Percentiles rank a stretch among this genome's conserved stretches.
These are phyloP conservation scores for Trinorchestia longiramus DNA, from an alignment of 1,140 invertebrate genomes.

Conservation along the genomic window DNA sequence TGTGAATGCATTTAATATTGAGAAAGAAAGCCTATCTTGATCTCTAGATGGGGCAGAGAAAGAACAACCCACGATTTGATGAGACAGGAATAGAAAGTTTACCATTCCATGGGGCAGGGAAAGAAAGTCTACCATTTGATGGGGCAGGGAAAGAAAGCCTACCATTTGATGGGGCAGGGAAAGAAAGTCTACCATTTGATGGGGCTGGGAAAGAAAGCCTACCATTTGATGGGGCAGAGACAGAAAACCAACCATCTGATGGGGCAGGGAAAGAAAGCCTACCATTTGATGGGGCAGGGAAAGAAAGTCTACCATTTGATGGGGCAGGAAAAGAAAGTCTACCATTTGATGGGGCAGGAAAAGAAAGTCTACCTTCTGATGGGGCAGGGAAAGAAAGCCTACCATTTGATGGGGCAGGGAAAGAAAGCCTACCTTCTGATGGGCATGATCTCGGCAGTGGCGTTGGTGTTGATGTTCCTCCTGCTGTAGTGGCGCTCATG, in stretches of 20 bases:
- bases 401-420: background rate
- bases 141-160: no score
- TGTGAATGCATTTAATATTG: no score
- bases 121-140: no score
- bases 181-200: background rate
- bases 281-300: background rate
- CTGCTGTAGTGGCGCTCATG: slow-evolving; percentile 40
- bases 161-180: no score
- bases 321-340: background rate
- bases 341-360: background rate
- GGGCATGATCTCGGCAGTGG: background rate
- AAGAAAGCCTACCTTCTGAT: background rate
- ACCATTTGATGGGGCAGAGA: background rate
- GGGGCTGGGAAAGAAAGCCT: background rate
- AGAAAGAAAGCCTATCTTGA: no score
- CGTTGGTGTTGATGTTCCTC: background rate
- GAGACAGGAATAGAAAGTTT: no score
- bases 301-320: background rate
- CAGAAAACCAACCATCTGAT: background rate
- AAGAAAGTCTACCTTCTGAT: background rate
- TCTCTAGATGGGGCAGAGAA: no score
- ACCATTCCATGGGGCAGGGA: no score
- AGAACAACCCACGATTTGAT: no score
- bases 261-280: background rate
- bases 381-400: background rate